Conservation (phyloP, 2,888 invertebrate genomes). For the Diarsia dahlii region DNA sequence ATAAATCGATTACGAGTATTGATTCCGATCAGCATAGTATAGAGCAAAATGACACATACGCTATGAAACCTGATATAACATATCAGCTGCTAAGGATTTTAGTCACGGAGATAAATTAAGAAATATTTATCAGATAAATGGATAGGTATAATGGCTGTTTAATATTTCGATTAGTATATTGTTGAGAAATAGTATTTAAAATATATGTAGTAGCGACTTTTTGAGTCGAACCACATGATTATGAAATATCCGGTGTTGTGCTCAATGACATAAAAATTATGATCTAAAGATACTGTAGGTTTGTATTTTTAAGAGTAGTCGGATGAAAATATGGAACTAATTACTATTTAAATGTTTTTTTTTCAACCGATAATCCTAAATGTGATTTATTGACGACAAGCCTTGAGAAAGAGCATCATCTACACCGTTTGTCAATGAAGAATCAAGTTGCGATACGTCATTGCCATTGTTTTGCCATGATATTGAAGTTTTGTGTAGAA, state of each 20-base stretch:
- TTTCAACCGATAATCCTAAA: background rate
- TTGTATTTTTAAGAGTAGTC: background rate
- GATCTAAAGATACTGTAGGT: background rate
- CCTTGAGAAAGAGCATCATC: background rate
- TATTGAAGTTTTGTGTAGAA: background rate
- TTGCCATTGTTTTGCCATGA: conserved; percentile 21
- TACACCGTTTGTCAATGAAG: background rate
- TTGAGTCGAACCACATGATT: background rate
- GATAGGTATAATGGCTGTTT: conserved; percentile 34
- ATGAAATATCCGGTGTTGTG: background rate
- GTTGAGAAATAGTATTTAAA: conserved; percentile 10
- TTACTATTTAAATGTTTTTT: background rate
- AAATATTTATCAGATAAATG: conserved; percentile 30
- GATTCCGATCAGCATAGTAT: conserved; percentile 14
- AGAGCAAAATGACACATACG: background rate
- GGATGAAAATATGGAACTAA: background rate
- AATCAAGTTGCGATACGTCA: conserved; percentile 18
- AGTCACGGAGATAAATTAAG: conserved; percentile 48
- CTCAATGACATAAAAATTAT: too few species aligned
- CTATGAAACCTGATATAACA: background rate
- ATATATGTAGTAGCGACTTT: conserved; percentile 11
- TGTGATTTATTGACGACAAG: background rate
- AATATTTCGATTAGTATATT: conserved; percentile 34
- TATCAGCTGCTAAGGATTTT: background rate
- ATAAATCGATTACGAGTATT: background rate